Conservation (phyloP, 2,888 invertebrate species). For the Caenorhabditis sp. region DNA sequence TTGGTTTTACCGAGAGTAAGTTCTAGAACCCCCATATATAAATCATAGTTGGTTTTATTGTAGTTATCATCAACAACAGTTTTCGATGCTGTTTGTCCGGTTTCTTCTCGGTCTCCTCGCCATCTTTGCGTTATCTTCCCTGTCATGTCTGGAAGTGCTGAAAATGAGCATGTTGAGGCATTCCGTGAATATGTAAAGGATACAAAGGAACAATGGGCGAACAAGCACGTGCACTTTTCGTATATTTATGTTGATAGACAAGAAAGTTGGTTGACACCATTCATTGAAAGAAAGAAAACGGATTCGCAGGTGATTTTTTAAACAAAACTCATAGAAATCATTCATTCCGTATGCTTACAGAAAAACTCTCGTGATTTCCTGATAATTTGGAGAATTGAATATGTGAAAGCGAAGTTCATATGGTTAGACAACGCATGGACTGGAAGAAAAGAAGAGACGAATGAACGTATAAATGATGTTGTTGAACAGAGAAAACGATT, state of each 20-base stretch:
- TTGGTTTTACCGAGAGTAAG: conserved; percentile 72
- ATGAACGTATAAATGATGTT: conserved; percentile 44
- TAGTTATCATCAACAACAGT: conserved; percentile 72
- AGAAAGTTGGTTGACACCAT: conserved; percentile 59
- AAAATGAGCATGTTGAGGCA: conserved; percentile 50
- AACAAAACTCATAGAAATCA: too few species aligned
- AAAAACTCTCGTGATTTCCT: conserved; percentile 50
- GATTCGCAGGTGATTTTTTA: conserved; percentile 4
- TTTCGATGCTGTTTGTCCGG: conserved; percentile 73
- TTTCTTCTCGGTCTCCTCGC: conserved; percentile 58
- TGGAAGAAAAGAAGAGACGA: conserved; percentile 41
- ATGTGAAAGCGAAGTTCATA: conserved; percentile 57
- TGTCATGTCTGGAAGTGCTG: conserved; percentile 42
- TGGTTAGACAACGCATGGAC: conserved; percentile 63
- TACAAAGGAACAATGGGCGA: conserved; percentile 21
- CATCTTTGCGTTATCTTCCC: conserved; percentile 64
- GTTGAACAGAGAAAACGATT: conserved; percentile 44
- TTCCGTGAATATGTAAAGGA: conserved; percentile 52
- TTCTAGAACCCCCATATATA: background rate
- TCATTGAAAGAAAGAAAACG: conserved; percentile 47
- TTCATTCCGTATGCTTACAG: too few species aligned
- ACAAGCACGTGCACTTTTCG: conserved; percentile 43
- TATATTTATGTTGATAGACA: conserved; percentile 62
- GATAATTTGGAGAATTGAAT: conserved; percentile 66
- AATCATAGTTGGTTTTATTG: conserved; percentile 6